Base-by-base conservation (phyloP, 1,140 invertebrate genomes). In the Sycophila sp. region DNA sequence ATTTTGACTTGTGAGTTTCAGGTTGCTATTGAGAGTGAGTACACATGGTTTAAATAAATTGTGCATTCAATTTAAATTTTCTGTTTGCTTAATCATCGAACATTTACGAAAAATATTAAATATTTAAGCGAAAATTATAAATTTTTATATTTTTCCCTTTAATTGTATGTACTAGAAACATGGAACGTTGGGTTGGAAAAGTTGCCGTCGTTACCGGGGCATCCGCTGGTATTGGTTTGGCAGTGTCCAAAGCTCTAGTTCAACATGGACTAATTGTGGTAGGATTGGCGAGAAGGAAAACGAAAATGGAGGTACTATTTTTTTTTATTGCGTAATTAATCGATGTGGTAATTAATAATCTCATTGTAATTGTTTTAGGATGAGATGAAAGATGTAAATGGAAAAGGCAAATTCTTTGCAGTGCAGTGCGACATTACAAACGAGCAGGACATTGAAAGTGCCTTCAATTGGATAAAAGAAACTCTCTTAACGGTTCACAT, bases 401-500 rank as follows among this genome's bases (percentile, higher is more conserved):
- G 83, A 19, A 65, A 67, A 34, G 83, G 83, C 3, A 73, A 82
- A 71, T 77, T 87, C 45, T 56, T 78, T 58, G 58, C 83, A 0
- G 72, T 83, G 2, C 78, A 88, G 69, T 92, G 90, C 77, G 91
- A 93, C 73, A 67, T 92, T 0, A 80, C 82, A 6, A 86, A 88
- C 1, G 89, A 91, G 75, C 82, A 88, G 13, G 87, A 90, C 4
- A 88, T 93, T 8, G 71, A 87, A n/a, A 75, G 81, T 7, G 82
- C 89, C 59, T 92, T 93, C 78, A 72, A 86, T 51, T 88, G 86
- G 85, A 86, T 90, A 10, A 87, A 89, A 53, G 74, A 81, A 2
- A 85, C 80, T 8, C 80, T 90, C 34, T 90, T 89, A 13, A 87
- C 88, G 13, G 83, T 92, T 26, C 88, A 92, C 77, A 84, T 93